Conservation (phyloP, 1,140 invertebrate species). For the Sitodiplosis mosellana region DNA sequence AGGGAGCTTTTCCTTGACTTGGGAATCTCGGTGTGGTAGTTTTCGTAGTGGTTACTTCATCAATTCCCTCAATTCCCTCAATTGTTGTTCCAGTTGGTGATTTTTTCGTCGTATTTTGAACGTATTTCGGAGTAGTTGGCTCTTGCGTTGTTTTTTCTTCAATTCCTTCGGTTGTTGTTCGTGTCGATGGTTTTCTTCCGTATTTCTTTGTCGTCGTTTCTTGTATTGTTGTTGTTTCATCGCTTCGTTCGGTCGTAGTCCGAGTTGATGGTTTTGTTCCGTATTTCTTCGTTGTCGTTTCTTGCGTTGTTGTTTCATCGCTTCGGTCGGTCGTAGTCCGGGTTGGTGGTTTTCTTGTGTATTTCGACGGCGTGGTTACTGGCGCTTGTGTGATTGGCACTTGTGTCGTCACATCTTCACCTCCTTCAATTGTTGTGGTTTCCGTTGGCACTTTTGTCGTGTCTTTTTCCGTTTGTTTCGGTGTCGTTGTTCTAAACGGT, state of each 20-base stretch:
- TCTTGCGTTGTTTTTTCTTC: conserved; percentile 11
- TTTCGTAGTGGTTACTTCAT: conserved; percentile 7
- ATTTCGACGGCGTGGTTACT: conserved; percentile 14
- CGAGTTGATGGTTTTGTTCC: too few species aligned
- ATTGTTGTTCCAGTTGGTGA: conserved; percentile 3
- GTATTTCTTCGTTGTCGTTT: neutral
- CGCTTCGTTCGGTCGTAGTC: neutral
- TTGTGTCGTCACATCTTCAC: conserved; percentile 1
- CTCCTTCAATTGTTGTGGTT: too few species aligned
- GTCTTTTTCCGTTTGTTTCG: too few species aligned
- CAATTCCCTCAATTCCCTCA: neutral
- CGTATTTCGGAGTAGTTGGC: neutral
- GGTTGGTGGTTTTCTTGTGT: neutral
- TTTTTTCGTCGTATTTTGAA: conserved; percentile 11
- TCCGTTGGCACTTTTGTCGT: too few species aligned
- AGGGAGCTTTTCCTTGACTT: neutral
- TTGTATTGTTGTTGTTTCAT: conserved; percentile 14
- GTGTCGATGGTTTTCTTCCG: neutral
- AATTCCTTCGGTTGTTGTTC: neutral
- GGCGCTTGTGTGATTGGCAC: conserved; percentile 9
- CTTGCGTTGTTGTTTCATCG: conserved; percentile 7
- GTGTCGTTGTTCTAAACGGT: too few species aligned
- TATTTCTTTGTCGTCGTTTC: conserved; percentile 9
- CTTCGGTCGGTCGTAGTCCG: too few species aligned
- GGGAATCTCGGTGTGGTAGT: conserved; percentile 1